These are phyloP conservation scores for Aphaenogaster floridana DNA, from an alignment of 1,140 invertebrate species.

Conservation along the genomic window DNA sequence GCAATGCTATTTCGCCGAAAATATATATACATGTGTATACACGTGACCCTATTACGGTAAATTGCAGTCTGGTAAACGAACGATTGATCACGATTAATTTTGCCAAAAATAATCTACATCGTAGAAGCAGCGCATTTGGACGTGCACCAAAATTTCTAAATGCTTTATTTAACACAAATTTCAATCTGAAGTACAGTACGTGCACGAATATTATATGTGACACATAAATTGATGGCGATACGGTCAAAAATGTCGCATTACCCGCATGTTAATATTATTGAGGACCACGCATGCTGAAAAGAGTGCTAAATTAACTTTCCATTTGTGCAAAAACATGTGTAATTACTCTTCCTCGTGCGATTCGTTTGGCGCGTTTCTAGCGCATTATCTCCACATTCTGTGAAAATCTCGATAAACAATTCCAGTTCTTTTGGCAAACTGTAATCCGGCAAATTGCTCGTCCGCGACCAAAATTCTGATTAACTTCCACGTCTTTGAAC, in stretches of 20 bases:
- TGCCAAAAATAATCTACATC: constrained; percentile 47
- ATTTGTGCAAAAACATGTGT: constrained; percentile 10
- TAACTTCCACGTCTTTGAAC: constrained; percentile 54
- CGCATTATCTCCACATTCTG: constrained; percentile 19
- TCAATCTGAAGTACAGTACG: constrained; percentile 23
- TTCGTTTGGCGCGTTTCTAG: background rate
- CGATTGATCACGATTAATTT: constrained; percentile 44
- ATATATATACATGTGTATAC: background rate
- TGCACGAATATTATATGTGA: background rate
- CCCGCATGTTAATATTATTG: constrained; percentile 32
- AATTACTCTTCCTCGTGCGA: background rate
- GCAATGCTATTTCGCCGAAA: constrained; percentile 31
- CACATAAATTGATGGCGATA: constrained; percentile 15
- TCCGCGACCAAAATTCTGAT: constrained; percentile 25
- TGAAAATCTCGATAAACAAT: constrained; percentile 46
- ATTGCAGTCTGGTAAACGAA: constrained; percentile 23
- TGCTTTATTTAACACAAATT: constrained; percentile 51
- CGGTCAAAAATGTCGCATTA: constrained; percentile 29
- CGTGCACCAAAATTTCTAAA: background rate
- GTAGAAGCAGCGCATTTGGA: background rate
- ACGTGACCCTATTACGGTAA: constrained; percentile 38
- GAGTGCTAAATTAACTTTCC: constrained; percentile 22
- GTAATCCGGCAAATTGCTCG: constrained; percentile 31
- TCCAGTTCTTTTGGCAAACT: background rate
- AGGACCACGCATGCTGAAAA: constrained; percentile 21